Conservation (phyloP, 2,797 vertebrate genomes). For the Intellagama lesueurii region DNA sequence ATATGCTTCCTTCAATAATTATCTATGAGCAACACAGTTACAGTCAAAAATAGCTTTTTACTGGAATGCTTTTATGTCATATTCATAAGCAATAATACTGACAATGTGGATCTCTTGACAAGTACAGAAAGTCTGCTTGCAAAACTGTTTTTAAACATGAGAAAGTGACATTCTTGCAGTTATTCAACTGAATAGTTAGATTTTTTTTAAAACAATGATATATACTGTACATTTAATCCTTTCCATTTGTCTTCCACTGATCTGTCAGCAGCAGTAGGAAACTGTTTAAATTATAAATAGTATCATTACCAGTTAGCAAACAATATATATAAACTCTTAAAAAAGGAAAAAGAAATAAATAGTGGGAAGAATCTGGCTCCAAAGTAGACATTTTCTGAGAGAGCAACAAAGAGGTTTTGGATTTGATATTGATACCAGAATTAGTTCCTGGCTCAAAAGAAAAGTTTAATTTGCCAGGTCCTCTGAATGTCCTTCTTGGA, state of each 20-base stretch:
- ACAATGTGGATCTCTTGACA: slow-evolving; percentile 68
- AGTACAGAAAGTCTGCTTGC: slow-evolving; percentile 57
- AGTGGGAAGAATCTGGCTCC: slow-evolving; percentile 71
- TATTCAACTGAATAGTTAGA: slow-evolving; percentile 26
- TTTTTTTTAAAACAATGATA: slow-evolving; percentile 32
- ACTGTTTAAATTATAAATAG: slow-evolving; percentile 44
- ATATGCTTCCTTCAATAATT: slow-evolving; percentile 39
- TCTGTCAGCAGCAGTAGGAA: slow-evolving; percentile 48
- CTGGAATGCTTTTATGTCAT: slow-evolving; percentile 78
- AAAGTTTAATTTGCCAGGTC: slow-evolving; percentile 60
- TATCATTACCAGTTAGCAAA: slow-evolving; percentile 64
- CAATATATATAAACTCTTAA: slow-evolving; percentile 66
- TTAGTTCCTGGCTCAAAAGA: slow-evolving; percentile 47
- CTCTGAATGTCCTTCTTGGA: slow-evolving; percentile 58
- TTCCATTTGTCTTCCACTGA: slow-evolving; percentile 25
- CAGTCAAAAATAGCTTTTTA: slow-evolving; percentile 80
- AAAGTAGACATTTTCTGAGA: slow-evolving; percentile 68
- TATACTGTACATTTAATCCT: slow-evolving; percentile 37
- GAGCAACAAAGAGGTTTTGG: slow-evolving; percentile 47
- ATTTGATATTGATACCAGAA: slow-evolving; percentile 59
- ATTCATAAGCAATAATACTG: slow-evolving; percentile 72
- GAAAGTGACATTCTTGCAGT: slow-evolving; percentile 44
- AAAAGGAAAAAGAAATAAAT: not conserved
- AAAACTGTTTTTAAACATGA: slow-evolving; percentile 52
- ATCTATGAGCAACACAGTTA: slow-evolving; percentile 50